Percentiles rank a stretch among this genome's conserved stretches.
Conservation (phyloP, 2,888 invertebrate genomes). For the Carabus problematicus region DNA sequence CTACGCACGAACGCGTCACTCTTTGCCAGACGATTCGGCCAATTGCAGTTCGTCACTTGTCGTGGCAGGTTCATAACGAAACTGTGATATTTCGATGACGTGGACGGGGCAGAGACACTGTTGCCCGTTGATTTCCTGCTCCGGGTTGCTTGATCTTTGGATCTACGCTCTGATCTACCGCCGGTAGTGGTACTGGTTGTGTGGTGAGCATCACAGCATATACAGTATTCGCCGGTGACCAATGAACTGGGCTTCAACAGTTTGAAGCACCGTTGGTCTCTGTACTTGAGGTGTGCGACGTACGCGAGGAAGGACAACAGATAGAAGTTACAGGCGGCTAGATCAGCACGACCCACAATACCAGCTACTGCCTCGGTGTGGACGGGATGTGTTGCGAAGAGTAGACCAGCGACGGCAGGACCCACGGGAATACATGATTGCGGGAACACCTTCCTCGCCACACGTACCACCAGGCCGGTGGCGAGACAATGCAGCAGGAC, state of each 20-base stretch:
- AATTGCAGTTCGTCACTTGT: slow-evolving; percentile 55
- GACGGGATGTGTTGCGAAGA: slow-evolving; percentile 95
- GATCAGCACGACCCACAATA: slow-evolving; percentile 93
- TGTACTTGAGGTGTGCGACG: slow-evolving; percentile 75
- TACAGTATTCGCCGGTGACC: slow-evolving; percentile 34
- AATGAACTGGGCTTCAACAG: slow-evolving; percentile 13
- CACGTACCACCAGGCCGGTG: slow-evolving; percentile 80
- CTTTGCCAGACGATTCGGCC: slow-evolving; percentile 50
- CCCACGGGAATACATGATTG: slow-evolving; percentile 70
- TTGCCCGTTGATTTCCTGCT: too few relatives aligned
- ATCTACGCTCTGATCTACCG: slow-evolving; percentile 47
- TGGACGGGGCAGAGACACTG: background rate
- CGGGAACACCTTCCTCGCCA: slow-evolving; percentile 76
- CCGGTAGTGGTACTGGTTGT: background rate
- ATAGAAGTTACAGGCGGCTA: slow-evolving; percentile 90
- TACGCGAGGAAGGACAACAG: slow-evolving; percentile 87
- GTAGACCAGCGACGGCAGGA: slow-evolving; percentile 77
- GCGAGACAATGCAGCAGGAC: slow-evolving; percentile 85
- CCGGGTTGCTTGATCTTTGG: slow-evolving; percentile 44
- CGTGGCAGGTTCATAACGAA: slow-evolving; percentile 54
- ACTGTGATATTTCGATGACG: slow-evolving; percentile 51
- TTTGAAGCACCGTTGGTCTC: slow-evolving; percentile 57
- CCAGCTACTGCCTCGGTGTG: slow-evolving; percentile 97
- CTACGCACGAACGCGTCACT: slow-evolving; percentile 44
- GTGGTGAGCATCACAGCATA: slow-evolving; percentile 42